A percentile compares a stretch with the other conserved stretches of the same genome.
phyloP scores from a whole-genome alignment of 2,888 invertebrate species.

The Tipula confusa region DNA sequence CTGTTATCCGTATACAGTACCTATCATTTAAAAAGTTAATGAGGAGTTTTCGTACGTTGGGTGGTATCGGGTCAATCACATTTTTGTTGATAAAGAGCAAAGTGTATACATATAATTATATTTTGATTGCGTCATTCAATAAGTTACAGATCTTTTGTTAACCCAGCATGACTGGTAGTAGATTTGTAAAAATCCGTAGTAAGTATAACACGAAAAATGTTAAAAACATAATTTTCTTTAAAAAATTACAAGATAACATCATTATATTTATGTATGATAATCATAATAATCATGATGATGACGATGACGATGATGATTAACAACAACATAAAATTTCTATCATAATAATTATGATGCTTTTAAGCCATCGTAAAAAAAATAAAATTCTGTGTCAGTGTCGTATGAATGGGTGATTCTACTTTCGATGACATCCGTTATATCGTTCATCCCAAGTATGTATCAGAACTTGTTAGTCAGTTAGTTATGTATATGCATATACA shows the following conservation, averaged over 20 bases:
- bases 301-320: neutral
- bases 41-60: neutral
- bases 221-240: neutral
- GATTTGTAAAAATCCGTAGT: neutral
- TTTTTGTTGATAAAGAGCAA: neutral
- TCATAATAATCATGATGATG: neutral
- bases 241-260: neutral
- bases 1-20: too few species aligned
- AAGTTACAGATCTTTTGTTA: neutral
- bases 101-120: neutral
- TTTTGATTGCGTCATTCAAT: neutral
- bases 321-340: neutral
- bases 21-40: neutral
- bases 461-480: neutral
- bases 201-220: neutral
- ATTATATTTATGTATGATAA: neutral
- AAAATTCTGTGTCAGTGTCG: neutral
- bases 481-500: neutral
- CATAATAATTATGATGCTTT: neutral
- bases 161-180: neutral
- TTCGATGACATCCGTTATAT: neutral
- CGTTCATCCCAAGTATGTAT: neutral
- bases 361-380: neutral
- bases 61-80: neutral
- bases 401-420: neutral